phyloP scores from a whole-genome alignment of 2,888 invertebrate genomes.

The Salpingus planirostris region DNA sequence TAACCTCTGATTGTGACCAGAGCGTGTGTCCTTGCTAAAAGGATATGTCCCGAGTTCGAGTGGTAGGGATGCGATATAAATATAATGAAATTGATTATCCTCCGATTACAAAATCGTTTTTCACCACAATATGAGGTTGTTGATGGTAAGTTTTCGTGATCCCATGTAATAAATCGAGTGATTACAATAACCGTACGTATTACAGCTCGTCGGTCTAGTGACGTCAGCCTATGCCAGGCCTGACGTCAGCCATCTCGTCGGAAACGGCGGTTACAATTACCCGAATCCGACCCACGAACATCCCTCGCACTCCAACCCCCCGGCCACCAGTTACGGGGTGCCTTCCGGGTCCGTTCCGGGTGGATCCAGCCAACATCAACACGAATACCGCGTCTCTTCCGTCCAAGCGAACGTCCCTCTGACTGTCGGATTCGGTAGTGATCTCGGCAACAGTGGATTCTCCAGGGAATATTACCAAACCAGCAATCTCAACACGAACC shows the following conservation, averaged over 20 bases:
- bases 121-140: constrained; percentile 24
- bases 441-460: too few relatives aligned
- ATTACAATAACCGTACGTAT: too few relatives aligned
- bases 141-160: constrained; percentile 29
- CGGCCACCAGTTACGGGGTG: constrained; percentile 41
- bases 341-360: constrained; percentile 29
- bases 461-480: too few relatives aligned
- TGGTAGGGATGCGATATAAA: constrained; percentile 29
- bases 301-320: constrained; percentile 42
- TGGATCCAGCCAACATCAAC: neutral
- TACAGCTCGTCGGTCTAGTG: too few relatives aligned
- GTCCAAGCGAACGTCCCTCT: too few relatives aligned
- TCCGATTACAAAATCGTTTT: constrained; percentile 11
- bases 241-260: constrained; percentile 9
- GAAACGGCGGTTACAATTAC: constrained; percentile 29
- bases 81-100: too few relatives aligned
- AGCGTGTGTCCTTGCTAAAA: constrained; percentile 34
- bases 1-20: constrained; percentile 25
- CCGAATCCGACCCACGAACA: too few relatives aligned
- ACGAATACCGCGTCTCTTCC: too few relatives aligned
- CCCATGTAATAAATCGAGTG: too few relatives aligned
- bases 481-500: too few relatives aligned
- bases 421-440: too few relatives aligned
- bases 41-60: constrained; percentile 31
- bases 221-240: constrained; percentile 1